A percentile compares a stretch with the other conserved stretches of the same genome.
Evolutionary conservation across 2,888 invertebrate species (phyloP).

Genomic region (Maniola hyperantus): DNA sequence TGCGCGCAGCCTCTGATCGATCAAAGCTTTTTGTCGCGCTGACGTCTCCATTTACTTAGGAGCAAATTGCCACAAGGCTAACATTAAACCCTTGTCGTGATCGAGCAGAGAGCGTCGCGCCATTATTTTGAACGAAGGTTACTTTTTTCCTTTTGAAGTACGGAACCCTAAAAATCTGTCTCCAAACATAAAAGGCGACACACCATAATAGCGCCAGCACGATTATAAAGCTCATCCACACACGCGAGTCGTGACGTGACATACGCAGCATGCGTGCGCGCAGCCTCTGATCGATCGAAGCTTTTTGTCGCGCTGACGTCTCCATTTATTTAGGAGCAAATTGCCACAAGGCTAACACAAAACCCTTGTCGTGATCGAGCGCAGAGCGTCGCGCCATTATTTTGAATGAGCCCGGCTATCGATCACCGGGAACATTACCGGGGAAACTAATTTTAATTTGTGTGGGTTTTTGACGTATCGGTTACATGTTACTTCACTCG

Average conservation of each 20-base stretch:
- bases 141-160: too few relatives aligned
- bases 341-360: conserved; percentile 60
- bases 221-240: conserved; percentile 9
- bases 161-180: background rate
- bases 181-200: conserved; percentile 10
- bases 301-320: conserved; percentile 79
- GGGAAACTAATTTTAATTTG: conserved; percentile 42
- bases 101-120: conserved; percentile 62
- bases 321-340: conserved; percentile 77
- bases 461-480: conserved; percentile 35
- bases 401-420: conserved; percentile 73
- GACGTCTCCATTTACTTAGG: conserved; percentile 78
- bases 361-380: conserved; percentile 71
- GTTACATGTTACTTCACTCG: conserved; percentile 12
- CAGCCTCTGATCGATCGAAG: conserved; percentile 73
- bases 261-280: conserved; percentile 57
- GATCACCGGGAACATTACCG: conserved; percentile 54
- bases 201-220: conserved; percentile 5
- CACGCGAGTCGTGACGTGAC: conserved; percentile 22
- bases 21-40: conserved; percentile 78
- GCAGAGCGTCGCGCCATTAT: conserved; percentile 65
- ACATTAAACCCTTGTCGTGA: conserved; percentile 67
- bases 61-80: conserved; percentile 68
- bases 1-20: conserved; percentile 71
- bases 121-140: conserved; percentile 75